phyloP scores from a whole-genome alignment of 2,888 invertebrate species.

The Phalangium opilio region DNA sequence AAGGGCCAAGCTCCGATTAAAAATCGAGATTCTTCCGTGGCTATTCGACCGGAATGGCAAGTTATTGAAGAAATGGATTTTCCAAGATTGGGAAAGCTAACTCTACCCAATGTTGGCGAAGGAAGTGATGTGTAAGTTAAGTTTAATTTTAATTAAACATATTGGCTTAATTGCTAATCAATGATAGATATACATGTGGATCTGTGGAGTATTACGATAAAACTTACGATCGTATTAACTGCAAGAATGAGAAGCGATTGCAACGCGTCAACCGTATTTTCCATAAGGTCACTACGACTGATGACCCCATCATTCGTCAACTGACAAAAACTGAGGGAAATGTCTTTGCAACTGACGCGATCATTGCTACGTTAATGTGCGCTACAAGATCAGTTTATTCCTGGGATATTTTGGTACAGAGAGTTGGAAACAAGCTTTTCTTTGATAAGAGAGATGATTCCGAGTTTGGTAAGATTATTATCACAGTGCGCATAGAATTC shows the following conservation, averaged over 20 bases:
- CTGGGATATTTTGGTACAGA: slow-evolving; percentile 92
- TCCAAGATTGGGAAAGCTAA: slow-evolving; percentile 78
- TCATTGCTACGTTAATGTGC: slow-evolving; percentile 96
- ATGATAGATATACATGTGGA: slow-evolving; percentile 56
- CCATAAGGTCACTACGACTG: slow-evolving; percentile 90
- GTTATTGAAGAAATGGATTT: slow-evolving; percentile 91
- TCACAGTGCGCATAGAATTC: too few relatives aligned
- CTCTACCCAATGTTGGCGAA: slow-evolving; percentile 76
- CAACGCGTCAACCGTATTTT: slow-evolving; percentile 91
- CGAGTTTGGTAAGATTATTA: slow-evolving; percentile 51
- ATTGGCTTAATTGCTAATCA: background rate
- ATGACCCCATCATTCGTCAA: slow-evolving; percentile 83
- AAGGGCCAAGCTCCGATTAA: slow-evolving; percentile 45
- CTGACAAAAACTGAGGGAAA: slow-evolving; percentile 84
- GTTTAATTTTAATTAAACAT: background rate
- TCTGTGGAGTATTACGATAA: slow-evolving; percentile 95
- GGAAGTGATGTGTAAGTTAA: slow-evolving; percentile 42
- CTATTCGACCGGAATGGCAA: slow-evolving; percentile 86
- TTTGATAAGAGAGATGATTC: slow-evolving; percentile 97
- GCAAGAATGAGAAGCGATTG: slow-evolving; percentile 79
- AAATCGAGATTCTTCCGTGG: slow-evolving; percentile 89
- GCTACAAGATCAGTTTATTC: slow-evolving; percentile 94
- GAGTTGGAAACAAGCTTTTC: slow-evolving; percentile 51
- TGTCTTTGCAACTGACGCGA: slow-evolving; percentile 95
- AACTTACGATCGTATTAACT: slow-evolving; percentile 86